Evolutionary conservation across 2,113 vertebrate species (phyloP), one percentile per base, ranked within the genome.

Genomic region (Morphnarchus princeps): DNA sequence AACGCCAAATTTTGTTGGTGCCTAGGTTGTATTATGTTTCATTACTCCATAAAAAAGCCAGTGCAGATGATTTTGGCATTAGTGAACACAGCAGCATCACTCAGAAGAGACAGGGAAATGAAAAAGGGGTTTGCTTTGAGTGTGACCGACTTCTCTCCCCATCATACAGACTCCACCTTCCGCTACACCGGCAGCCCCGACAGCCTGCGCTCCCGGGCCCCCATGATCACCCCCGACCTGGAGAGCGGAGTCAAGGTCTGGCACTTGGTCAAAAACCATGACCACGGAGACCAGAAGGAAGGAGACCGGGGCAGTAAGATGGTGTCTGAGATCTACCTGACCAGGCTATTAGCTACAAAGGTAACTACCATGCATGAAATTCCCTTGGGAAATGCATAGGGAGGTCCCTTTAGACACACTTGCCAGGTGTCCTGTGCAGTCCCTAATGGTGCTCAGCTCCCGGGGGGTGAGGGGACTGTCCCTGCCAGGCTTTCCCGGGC

Each of bases 281-380:
- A 99, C 76, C 99, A 99, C 0, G 99, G 99, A 26, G 99, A 99
- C 98, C 99, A 99, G 97, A 99, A 99, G 94, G 99, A 99, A 73
- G 99, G 99, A 3, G 99, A 99, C 95, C 98, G 99, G 1, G 99
- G 99, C 50, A 99, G 99, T 96, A 99, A 99, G 98, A 99, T 99
- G 99, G 99, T 99, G 45, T 99, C 99, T 0, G 99, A 99, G 98
- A 99, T 99, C 98, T 99, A 99, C 97, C 98, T 99, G 97, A 99
- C 99, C 70, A 98, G 99, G 84, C 98, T 99, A 1, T 97, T 99
- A 16, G 99, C 99, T 38, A 99, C 99, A 9, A 99, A 99, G 99
- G 99, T 99, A 98, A 90, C 40, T 13, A 36, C 31, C 15, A 3
- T 6, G 43, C 0, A 3, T 20, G 21, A 4, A 10, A 11, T n/a